Base-by-base conservation (phyloP, 2,888 invertebrate genomes). In the Orthosia gothica region DNA sequence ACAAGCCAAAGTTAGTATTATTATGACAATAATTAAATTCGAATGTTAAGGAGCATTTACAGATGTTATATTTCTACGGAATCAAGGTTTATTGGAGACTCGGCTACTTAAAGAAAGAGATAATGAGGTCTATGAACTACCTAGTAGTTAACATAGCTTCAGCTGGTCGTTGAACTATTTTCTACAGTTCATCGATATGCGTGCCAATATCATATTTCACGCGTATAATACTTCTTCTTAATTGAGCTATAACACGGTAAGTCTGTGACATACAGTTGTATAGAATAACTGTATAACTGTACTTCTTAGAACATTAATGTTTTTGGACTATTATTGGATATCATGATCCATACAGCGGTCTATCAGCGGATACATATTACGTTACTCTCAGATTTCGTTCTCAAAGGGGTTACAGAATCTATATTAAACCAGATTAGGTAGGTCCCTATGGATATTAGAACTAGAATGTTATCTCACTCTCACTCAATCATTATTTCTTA, bases 181-280 rank as follows among this genome's bases (percentile, higher is more conserved):
- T 69, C 47, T 12, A 55, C 18, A 49, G 18, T 26, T 54, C 67
- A 54, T 26, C 11, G 15, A 50, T 32, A 55, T 18, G 66, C 59
- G 58, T 67, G 26, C 5, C n/a, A 52, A 67, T 32, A 26, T 52
- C 20, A 70, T 61, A 66, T 61, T 20, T 70, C 70, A 85, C 57
- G 72, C 65, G 5, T 47, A 11, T 67, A 45, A 40, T 59, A 52
- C 15, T 26, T 18, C 7, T 54, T 71, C 65, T 65, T 54, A 67
- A 85, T 71, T 67, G 76, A 32, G 45, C 50, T 47, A 3, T 32
- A 40, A 12, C 80, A 85, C 57, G 83, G 18, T 68, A 71, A 54
- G 20, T 18, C 32, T 15, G 20, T 16, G 45, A 57, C 45, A 49
- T 49, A 65, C 47, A 61, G 49, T 76, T 67, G 13, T 52, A 13